These are phyloP conservation scores for Harpagifer antarcticus DNA, from an alignment of 2,797 vertebrate genomes.

Conservation along the genomic window DNA sequence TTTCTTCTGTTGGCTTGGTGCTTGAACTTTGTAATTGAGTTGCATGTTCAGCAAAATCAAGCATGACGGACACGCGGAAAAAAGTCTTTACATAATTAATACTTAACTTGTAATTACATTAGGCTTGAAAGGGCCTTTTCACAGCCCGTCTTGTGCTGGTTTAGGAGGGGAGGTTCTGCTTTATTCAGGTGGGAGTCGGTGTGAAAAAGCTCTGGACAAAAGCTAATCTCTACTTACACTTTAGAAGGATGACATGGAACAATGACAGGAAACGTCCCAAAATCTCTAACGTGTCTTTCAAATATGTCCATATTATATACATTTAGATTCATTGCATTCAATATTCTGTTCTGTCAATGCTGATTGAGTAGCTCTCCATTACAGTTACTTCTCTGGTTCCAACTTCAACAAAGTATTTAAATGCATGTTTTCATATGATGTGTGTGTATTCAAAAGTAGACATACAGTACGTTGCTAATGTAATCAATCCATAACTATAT, in stretches of 20 bases:
- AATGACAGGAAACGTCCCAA: neutral
- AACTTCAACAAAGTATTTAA: too few species aligned
- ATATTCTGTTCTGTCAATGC: too few species aligned
- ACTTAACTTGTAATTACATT: slow-evolving; percentile 19
- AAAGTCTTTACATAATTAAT: slow-evolving; percentile 13
- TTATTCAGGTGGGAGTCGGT: slow-evolving; percentile 1
- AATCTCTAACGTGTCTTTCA: neutral
- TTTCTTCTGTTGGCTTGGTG: slow-evolving; percentile 19
- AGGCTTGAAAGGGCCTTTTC: slow-evolving; percentile 15
- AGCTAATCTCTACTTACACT: slow-evolving; percentile 8
- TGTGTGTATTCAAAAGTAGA: too few species aligned
- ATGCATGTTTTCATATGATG: too few species aligned
- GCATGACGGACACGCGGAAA: slow-evolving; percentile 8
- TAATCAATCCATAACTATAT: neutral
- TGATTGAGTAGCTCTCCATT: too few species aligned
- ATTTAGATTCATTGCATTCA: too few species aligned
- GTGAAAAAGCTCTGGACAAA: neutral
- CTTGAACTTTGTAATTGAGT: slow-evolving; percentile 33
- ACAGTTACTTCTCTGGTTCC: too few species aligned
- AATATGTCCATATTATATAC: neutral
- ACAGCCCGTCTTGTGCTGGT: neutral
- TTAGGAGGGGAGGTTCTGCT: slow-evolving; percentile 4
- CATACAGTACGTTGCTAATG: neutral
- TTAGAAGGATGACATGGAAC: neutral
- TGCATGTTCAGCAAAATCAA: slow-evolving; percentile 23